Conservation (phyloP, 2,113 vertebrate species). For the Scophthalmus maximus region DNA sequence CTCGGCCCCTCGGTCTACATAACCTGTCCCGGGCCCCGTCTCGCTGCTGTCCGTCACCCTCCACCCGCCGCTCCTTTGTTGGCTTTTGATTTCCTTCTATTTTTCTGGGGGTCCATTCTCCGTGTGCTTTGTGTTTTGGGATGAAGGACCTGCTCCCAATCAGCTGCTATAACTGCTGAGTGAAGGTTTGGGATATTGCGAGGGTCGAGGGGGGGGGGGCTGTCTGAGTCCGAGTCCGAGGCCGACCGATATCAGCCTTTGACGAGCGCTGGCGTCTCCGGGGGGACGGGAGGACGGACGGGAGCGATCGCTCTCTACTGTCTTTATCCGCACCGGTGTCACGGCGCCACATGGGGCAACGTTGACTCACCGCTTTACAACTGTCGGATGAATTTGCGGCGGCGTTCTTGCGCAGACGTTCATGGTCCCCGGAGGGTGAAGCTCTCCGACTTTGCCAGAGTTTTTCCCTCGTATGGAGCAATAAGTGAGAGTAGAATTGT, state of each 20-base stretch:
- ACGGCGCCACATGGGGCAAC: too few relatives aligned
- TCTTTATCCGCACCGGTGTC: conserved; percentile 13
- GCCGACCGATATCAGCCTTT: conserved; percentile 26
- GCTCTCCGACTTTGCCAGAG: too few relatives aligned
- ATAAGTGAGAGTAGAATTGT: too few relatives aligned
- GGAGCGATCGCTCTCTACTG: conserved; percentile 13
- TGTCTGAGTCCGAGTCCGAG: conserved; percentile 45
- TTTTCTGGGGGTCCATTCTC: conserved; percentile 50
- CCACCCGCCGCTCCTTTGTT: conserved; percentile 72
- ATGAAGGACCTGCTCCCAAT: conserved; percentile 70
- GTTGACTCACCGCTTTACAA: too few relatives aligned
- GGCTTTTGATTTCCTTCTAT: conserved; percentile 82
- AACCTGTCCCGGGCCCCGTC: conserved; percentile 92
- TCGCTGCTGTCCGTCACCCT: conserved; percentile 85
- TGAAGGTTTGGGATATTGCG: conserved; percentile 69
- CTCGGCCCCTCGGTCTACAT: conserved; percentile 87
- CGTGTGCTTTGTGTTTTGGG: conserved; percentile 72
- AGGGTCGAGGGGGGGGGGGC: conserved; percentile 14
- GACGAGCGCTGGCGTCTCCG: conserved; percentile 23
- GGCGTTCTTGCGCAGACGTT: background rate
- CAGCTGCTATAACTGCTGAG: conserved; percentile 65
- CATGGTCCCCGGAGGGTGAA: background rate
- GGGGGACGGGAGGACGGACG: conserved; percentile 9
- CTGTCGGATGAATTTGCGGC: too few relatives aligned
- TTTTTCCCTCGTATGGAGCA: too few relatives aligned